These are phyloP conservation scores for Xylota segnis DNA, from an alignment of 2,888 invertebrate species.

Conservation along the genomic window DNA sequence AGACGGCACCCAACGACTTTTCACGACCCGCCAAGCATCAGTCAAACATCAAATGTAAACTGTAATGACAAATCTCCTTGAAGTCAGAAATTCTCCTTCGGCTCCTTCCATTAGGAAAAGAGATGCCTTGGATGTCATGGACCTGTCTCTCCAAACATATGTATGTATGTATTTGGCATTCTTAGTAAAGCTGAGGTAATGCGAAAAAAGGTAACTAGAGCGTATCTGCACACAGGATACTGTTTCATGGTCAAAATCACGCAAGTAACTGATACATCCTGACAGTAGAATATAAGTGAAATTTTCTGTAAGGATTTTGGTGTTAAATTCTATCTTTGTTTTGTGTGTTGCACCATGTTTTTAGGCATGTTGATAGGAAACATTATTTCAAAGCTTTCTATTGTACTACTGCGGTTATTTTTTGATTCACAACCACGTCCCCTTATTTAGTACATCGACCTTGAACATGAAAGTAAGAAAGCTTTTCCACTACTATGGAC, in stretches of 20 bases:
- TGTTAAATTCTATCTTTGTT: neutral
- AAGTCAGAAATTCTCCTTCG: no score
- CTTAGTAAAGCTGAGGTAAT: no score
- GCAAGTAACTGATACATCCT: neutral
- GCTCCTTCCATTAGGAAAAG: no score
- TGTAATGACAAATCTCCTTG: no score
- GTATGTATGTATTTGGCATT: no score
- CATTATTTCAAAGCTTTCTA: slow-evolving; percentile 15
- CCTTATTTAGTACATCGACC: slow-evolving; percentile 30
- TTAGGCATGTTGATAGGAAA: slow-evolving; percentile 18
- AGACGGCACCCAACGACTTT: no score
- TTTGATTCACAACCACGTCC: neutral
- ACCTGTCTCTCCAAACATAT: no score
- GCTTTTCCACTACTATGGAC: neutral
- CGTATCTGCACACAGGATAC: neutral
- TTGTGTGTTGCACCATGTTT: neutral
- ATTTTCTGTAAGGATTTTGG: neutral
- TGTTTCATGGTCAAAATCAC: neutral
- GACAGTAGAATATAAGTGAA: neutral
- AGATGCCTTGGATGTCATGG: no score
- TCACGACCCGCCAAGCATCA: no score
- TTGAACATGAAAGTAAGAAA: slow-evolving; percentile 33
- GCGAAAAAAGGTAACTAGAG: no score
- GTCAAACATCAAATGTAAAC: no score
- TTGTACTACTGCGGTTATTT: slow-evolving; percentile 21